Base-by-base conservation (phyloP, 2,888 invertebrate species). In the Habroteleia sp. region DNA sequence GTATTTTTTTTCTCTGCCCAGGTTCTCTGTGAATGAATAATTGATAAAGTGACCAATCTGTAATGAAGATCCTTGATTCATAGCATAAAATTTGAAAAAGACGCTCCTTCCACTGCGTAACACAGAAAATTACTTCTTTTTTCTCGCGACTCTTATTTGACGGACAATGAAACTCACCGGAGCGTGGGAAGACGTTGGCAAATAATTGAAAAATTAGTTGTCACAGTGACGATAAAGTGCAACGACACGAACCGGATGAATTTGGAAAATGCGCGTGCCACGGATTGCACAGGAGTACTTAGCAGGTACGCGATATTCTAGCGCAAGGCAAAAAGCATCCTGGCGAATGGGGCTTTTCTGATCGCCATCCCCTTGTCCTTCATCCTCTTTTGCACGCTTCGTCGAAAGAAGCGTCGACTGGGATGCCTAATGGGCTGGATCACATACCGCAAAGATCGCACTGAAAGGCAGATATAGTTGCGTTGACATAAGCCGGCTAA, bases 391-490 rank as follows among this genome's bases (percentile, higher is more conserved):
- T 79, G 76, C 77, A 79, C 78, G 76, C 62, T 78, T 60, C 75
- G 73, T 71, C 35, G 66, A 72, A 69, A 63, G 71, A 74, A 77
- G 76, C 79, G 84, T 82, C 82, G 60, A 56, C 69, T 54, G 62
- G n/a, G 66, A 72, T 76, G 81, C 82, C 83, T 87, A 87, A 87
- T 87, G 86, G 87, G 81, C 80, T 73, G 84, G 85, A 85, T 86
- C 84, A 84, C 85, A 84, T 79, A 78, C 79, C 81, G 81, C 85
- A 81, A 82, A 82, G 81, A 86, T 84, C 85, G 81, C 73, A 50
- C 23, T 77, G 80, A 58, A 50, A 69, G 74, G 44, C 17, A 39
- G 48, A 44, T 60, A 37, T 56, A 56, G 54, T 37, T 52, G 31
- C 33, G 69, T 75, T 75, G 75, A 71, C 71, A 75, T 60, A 75